phyloP scores from a whole-genome alignment of 2,888 invertebrate genomes.

The Reticulitermes lucifugus region DNA sequence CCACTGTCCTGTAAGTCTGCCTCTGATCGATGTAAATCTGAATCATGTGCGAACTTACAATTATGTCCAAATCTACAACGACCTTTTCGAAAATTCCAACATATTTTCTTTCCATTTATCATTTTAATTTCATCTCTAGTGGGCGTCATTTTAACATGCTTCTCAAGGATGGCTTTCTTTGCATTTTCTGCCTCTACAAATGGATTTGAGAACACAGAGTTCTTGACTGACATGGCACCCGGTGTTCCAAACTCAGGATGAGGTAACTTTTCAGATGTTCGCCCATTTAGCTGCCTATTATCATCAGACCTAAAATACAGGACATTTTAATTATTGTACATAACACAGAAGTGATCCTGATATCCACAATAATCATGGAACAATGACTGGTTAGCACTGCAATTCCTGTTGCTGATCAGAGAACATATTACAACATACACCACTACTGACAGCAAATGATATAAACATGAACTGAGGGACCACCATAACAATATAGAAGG shows the following conservation, averaged over 20 bases:
- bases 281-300: neutral
- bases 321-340: too few relatives aligned
- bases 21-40: slow-evolving; percentile 77
- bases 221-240: slow-evolving; percentile 67
- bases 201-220: slow-evolving; percentile 89
- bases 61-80: slow-evolving; percentile 91
- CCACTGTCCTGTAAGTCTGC: slow-evolving; percentile 1
- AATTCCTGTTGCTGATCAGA: too few relatives aligned
- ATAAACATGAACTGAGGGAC: too few relatives aligned
- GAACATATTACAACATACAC: too few relatives aligned
- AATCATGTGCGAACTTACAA: slow-evolving; percentile 92
- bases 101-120: slow-evolving; percentile 89
- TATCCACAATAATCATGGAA: neutral
- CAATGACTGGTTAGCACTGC: too few relatives aligned
- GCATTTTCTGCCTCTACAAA: slow-evolving; percentile 88
- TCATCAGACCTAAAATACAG: slow-evolving; percentile 3
- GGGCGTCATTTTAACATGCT: slow-evolving; percentile 92
- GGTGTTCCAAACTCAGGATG: slow-evolving; percentile 70
- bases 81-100: slow-evolving; percentile 94
- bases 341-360: neutral
- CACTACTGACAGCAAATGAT: too few relatives aligned
- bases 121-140: slow-evolving; percentile 77
- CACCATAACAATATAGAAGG: too few relatives aligned
- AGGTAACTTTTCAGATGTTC: slow-evolving; percentile 68
- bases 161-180: slow-evolving; percentile 87